phyloP scores from a whole-genome alignment of 2,113 vertebrate species.

The Smithornis capensis region DNA sequence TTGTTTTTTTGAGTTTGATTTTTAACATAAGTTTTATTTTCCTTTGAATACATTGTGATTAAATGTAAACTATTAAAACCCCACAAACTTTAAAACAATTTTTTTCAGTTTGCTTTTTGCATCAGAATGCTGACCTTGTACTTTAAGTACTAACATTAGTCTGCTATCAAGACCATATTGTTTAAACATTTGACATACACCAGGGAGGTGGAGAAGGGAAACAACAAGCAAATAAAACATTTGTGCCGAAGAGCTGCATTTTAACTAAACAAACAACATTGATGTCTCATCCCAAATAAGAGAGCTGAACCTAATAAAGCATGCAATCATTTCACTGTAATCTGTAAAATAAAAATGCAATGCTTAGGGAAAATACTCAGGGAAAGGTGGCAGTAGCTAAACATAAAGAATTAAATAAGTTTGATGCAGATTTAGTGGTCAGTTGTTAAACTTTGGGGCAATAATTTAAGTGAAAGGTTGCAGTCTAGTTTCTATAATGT shows the following conservation, averaged over 20 bases:
- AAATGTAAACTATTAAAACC: neutral
- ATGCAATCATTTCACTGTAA: constrained; percentile 32
- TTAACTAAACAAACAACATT: constrained; percentile 21
- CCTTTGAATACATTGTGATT: neutral
- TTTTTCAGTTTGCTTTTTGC: neutral
- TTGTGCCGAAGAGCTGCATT: constrained; percentile 28
- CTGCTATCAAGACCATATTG: constrained; percentile 7
- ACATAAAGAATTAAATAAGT: neutral
- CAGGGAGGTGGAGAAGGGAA: neutral
- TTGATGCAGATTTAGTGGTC: neutral
- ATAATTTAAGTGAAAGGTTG: neutral
- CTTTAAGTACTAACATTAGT: constrained; percentile 27
- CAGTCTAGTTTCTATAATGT: neutral
- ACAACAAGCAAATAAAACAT: neutral
- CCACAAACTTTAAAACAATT: neutral
- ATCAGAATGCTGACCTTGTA: constrained; percentile 4
- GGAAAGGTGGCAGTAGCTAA: neutral
- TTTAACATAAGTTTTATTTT: neutral
- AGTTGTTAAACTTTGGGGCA: neutral
- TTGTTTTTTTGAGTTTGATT: neutral
- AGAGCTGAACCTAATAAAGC: constrained; percentile 38
- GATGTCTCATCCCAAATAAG: constrained; percentile 15
- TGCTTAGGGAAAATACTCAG: neutral
- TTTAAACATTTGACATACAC: neutral
- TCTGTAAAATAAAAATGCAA: constrained; percentile 14